phyloP scores from a whole-genome alignment of 2,113 vertebrate species.

The Motacilla alba region DNA sequence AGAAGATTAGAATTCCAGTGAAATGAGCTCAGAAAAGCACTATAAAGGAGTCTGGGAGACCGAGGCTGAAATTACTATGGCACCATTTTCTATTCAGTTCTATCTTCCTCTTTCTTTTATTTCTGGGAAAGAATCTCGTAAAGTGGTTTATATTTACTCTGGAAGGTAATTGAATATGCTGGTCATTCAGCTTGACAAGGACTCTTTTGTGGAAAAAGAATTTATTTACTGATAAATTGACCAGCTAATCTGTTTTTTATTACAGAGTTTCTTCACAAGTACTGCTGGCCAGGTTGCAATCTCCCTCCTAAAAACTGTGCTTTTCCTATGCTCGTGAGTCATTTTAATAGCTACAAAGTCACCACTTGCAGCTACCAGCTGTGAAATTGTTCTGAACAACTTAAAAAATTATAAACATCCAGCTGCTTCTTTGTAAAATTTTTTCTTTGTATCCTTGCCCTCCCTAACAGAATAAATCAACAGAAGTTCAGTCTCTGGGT shows the following conservation, averaged over 20 bases:
- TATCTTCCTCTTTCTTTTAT: neutral
- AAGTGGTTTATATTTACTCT: neutral
- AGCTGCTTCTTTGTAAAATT: neutral
- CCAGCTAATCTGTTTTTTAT: neutral
- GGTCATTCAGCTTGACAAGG: neutral
- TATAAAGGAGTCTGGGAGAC: neutral
- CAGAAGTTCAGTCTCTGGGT: neutral
- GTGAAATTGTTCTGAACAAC: neutral
- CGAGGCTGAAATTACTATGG: neutral
- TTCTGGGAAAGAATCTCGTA: neutral
- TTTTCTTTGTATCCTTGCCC: neutral
- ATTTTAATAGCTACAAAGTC: neutral
- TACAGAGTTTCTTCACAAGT: neutral
- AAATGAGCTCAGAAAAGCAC: neutral
- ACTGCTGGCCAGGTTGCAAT: neutral
- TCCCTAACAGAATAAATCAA: neutral
- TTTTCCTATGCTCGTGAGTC: neutral
- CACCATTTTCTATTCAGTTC: neutral
- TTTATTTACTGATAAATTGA: neutral
- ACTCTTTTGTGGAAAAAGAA: neutral
- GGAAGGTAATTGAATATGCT: neutral
- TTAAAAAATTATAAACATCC: neutral
- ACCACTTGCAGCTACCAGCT: neutral
- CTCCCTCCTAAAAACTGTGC: neutral
- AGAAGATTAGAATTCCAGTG: neutral